Evolutionary conservation across 2,113 vertebrate species (phyloP), one percentile per base, ranked within the genome.

Genomic region (Burhinus oedicnemus): DNA sequence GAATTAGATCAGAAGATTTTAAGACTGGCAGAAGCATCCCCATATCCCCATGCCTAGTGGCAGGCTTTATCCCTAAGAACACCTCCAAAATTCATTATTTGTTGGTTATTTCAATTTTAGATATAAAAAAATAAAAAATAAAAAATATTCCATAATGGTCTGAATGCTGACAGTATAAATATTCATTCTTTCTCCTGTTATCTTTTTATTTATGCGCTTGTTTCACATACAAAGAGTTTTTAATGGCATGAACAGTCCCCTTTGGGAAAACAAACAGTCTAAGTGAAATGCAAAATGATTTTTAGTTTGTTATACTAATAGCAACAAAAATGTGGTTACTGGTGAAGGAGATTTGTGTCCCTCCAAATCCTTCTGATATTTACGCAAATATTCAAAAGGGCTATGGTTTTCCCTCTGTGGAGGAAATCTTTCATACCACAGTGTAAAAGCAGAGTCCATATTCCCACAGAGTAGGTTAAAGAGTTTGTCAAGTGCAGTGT

Each of bases 261-360:
- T 92, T 83, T 44, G 78, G 81, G 51, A 83, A 97, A 97, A 83
- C 8, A 51, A 77, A 62, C 3, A 36, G 75, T 61, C 87, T 81
- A 70, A 76, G 91, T 17, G 57, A 93, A 90, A 94, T 29, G 70
- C 51, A 87, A 72, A 97, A 90, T 84, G 57, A 93, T 77, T 93
- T 86, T 83, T 60, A 94, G 83, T 89, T 82, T 76, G 69, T 83
- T 91, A 86, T 52, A 83, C 47, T 84, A 94, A 75, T n/a, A 84
- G 58, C 40, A 83, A 87, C 11, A 89, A 65, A 93, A 97, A 42
- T 19, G n/a, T n/a, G 23, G 96, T 75, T 66, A 36, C 23, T 87
- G 60, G 32, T 81, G 62, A 90, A 78, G 60, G 70, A 95, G 49
- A 85, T 85, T 45, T 76, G 54, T n/a, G 58, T 23, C 20, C 52